Percentiles rank a stretch among this genome's conserved stretches.
phyloP scores from a whole-genome alignment of 2,888 invertebrate genomes.

The Ophion obscuratus region DNA sequence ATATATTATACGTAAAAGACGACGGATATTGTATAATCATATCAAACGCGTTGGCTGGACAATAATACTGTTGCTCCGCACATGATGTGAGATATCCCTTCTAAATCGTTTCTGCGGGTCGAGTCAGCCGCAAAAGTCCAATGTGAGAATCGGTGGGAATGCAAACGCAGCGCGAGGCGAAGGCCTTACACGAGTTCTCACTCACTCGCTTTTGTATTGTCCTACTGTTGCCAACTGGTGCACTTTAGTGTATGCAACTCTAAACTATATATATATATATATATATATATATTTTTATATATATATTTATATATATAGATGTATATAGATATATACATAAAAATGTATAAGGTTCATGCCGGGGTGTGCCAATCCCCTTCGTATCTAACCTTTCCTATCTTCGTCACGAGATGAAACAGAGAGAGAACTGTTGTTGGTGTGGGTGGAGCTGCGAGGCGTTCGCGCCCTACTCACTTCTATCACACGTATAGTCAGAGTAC shows the following conservation, averaged over 20 bases:
- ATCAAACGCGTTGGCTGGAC: neutral
- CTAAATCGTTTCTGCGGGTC: conserved; percentile 40
- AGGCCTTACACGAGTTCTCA: conserved; percentile 52
- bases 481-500: neutral
- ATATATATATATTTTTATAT: neutral
- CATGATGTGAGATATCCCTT: conserved; percentile 34
- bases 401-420: conserved; percentile 54
- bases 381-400: conserved; percentile 77
- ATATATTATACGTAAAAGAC: neutral
- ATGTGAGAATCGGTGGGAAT: conserved; percentile 61
- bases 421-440: conserved; percentile 45
- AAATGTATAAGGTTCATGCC: conserved; percentile 62
- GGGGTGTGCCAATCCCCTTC: conserved; percentile 70
- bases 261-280: conserved; percentile 5
- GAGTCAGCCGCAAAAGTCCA: conserved; percentile 47
- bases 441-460: conserved; percentile 56
- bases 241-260: conserved; percentile 31
- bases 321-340: neutral
- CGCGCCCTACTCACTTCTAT: conserved; percentile 35
- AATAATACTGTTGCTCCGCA: conserved; percentile 14
- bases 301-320: neutral
- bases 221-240: conserved; percentile 50
- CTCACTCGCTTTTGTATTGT: conserved; percentile 28
- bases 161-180: conserved; percentile 60
- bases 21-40: neutral